Conservation (phyloP, 2,888 invertebrate species). For the Diplazon laetatorius region DNA sequence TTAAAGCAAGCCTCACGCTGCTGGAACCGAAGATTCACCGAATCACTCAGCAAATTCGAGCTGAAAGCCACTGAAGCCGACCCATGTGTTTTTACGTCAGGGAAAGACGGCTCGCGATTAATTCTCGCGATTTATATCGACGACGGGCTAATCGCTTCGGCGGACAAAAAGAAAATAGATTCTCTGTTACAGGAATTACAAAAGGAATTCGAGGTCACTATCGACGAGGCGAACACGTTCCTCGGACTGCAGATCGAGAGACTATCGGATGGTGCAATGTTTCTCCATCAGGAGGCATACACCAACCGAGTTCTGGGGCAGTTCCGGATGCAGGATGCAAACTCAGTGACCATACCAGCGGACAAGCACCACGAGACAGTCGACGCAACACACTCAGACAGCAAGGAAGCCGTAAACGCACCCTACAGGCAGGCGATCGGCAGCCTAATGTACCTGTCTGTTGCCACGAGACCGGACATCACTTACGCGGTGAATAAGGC, state of each 20-base stretch:
- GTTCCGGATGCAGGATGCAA: conserved; percentile 57
- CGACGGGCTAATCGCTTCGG: conserved; percentile 61
- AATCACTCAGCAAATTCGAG: conserved; percentile 62
- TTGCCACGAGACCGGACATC: conserved; percentile 61
- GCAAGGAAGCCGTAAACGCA: conserved; percentile 15
- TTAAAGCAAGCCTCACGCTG: no score
- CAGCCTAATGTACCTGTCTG: conserved; percentile 35
- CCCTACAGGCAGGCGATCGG: conserved; percentile 17
- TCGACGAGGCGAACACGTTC: conserved; percentile 44
- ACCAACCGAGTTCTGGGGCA: conserved; percentile 52
- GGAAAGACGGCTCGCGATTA: conserved; percentile 21
- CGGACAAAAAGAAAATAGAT: conserved; percentile 34
- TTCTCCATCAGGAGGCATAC: conserved; percentile 63
- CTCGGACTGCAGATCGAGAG: conserved; percentile 63
- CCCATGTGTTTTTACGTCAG: conserved; percentile 66
- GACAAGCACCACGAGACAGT: conserved; percentile 29
- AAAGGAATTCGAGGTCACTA: conserved; percentile 46
- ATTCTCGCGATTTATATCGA: conserved; percentile 62
- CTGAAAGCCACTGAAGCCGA: conserved; percentile 67
- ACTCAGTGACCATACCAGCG: conserved; percentile 54
- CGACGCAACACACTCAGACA: conserved; percentile 53
- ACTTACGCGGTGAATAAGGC: conserved; percentile 58
- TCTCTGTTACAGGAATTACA: conserved; percentile 29
- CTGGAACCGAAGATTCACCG: conserved; percentile 46
- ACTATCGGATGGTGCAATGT: conserved; percentile 41